phyloP scores from a whole-genome alignment of 1,140 invertebrate genomes.

The Drosophila ambigua region DNA sequence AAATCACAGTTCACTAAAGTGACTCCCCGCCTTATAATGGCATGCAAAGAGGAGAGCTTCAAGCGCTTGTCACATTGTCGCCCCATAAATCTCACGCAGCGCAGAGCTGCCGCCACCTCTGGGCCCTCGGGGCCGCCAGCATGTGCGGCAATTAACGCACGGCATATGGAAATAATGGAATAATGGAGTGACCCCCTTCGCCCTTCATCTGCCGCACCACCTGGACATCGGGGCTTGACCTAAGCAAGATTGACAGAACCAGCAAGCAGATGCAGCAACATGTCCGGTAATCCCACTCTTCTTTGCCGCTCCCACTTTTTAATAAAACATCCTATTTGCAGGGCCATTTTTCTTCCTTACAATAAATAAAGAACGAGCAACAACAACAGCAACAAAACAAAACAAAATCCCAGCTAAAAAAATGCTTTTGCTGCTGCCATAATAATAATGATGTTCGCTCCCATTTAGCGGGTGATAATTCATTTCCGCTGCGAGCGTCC shows the following conservation, averaged over 20 bases:
- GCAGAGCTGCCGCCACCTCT: neutral
- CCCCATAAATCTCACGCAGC: slow-evolving; percentile 65
- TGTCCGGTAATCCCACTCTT: slow-evolving; percentile 1
- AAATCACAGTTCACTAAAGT: slow-evolving; percentile 38
- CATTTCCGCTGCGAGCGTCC: slow-evolving; percentile 60
- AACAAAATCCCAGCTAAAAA: slow-evolving; percentile 8
- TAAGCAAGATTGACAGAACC: slow-evolving; percentile 22
- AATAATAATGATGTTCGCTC: slow-evolving; percentile 59
- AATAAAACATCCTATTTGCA: slow-evolving; percentile 20
- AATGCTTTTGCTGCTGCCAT: slow-evolving; percentile 22
- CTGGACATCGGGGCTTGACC: slow-evolving; percentile 1
- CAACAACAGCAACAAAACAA: neutral
- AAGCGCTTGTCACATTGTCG: slow-evolving; percentile 57
- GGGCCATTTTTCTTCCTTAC: slow-evolving; percentile 65
- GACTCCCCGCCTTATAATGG: slow-evolving; percentile 23
- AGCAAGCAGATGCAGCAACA: neutral
- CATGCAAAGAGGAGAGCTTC: slow-evolving; percentile 25
- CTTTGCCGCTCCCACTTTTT: slow-evolving; percentile 18
- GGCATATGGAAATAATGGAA: slow-evolving; percentile 48
- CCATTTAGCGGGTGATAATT: slow-evolving; percentile 74
- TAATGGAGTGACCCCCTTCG: slow-evolving; percentile 24
- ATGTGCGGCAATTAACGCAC: slow-evolving; percentile 44
- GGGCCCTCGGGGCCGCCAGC: slow-evolving; percentile 1
- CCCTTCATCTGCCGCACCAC: neutral
- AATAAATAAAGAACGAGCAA: slow-evolving; percentile 1